These are phyloP conservation scores for Xiphias gladius DNA, from an alignment of 2,113 vertebrate genomes.

Conservation along the genomic window DNA sequence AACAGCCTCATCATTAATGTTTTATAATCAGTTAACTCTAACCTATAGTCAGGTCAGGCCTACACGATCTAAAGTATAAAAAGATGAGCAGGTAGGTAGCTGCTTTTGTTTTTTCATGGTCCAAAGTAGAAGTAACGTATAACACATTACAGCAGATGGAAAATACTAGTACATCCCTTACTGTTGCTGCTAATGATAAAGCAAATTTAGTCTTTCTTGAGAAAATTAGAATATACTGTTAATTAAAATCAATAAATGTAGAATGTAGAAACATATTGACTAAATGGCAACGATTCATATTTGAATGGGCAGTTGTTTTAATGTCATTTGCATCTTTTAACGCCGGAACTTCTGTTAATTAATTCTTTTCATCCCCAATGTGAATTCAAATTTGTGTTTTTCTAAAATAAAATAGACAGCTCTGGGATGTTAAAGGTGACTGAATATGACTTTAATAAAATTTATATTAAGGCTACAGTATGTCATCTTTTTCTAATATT, in stretches of 20 bases:
- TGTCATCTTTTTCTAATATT: not conserved
- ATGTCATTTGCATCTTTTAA: not conserved
- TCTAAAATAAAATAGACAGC: not conserved
- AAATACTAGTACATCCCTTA: conserved; percentile 57
- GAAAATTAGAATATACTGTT: not conserved
- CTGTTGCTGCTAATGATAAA: not conserved
- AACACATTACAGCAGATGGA: conserved; percentile 57
- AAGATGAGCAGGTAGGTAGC: not conserved
- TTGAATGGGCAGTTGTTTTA: not conserved
- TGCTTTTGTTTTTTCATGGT: not conserved
- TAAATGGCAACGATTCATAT: conserved; percentile 3
- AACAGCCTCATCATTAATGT: no score
- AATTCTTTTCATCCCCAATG: not conserved
- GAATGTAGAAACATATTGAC: not conserved
- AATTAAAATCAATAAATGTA: not conserved
- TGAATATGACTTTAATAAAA: not conserved
- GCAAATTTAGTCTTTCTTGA: not conserved
- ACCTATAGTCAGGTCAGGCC: not conserved
- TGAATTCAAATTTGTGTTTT: not conserved
- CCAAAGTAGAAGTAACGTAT: not conserved
- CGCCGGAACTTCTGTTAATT: not conserved
- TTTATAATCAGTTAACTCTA: not conserved
- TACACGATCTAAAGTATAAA: not conserved
- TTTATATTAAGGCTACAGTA: not conserved
- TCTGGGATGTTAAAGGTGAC: not conserved